Base-by-base conservation (phyloP, 2,797 vertebrate genomes). In the Knipowitschia caucasica region DNA sequence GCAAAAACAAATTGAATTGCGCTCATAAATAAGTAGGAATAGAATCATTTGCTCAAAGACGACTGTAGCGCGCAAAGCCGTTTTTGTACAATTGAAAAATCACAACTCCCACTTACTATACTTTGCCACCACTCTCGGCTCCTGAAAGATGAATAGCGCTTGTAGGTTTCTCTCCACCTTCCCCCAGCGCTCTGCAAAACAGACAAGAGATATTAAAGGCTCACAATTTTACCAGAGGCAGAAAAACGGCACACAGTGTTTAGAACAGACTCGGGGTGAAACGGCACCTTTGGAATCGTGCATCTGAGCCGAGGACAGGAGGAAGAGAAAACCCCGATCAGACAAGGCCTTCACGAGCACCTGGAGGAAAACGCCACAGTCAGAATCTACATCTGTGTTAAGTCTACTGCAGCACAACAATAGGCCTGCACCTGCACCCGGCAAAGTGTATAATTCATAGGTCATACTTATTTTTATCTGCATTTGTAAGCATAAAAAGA, bases 61-160 rank as follows among this genome's bases (percentile, higher is more conserved):
- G n/a, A n/a, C n/a, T n/a, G n/a, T n/a, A n/a, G n/a, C n/a, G n/a
- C n/a, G n/a, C n/a, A n/a, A n/a, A n/a, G n/a, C n/a, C n/a, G n/a
- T n/a, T n/a, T n/a, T n/a, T n/a, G n/a, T n/a, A n/a, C n/a, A n/a
- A n/a, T n/a, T n/a, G n/a, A 9, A 10, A 5, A 17, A n/a, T 17
- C 4, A 50, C 14, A 50, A 50, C 53, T 52, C 36, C 55, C 21
- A 90, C 89, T 89, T 75, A 91, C 86, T 77, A 60, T 87, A 74
- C 62, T 82, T 91, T 24, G 82, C 75, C 59, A 92, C 88, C 74
- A 82, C 68, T 86, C 94, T 93, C 30, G 93, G 67, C 73, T 96
- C 93, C 82, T 92, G 94, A 86, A 96, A 98, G 44, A 99, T 80
- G 89, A 98, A 99, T 59, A 99, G 85, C 7, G 95, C 95, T 67